Evolutionary conservation across 2,113 vertebrate species (phyloP).

Genomic region (Silurus glanis): DNA sequence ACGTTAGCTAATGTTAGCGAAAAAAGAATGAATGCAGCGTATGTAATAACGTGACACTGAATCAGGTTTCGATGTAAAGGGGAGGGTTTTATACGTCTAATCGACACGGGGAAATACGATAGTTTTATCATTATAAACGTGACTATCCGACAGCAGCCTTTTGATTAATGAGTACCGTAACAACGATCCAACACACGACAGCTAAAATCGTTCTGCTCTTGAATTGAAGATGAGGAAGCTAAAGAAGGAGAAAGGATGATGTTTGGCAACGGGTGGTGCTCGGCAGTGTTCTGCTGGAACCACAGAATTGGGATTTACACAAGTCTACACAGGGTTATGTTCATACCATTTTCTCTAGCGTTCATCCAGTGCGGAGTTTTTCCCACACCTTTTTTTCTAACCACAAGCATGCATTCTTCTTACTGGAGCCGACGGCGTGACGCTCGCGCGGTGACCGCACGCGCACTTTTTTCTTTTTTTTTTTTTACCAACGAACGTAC

Average conservation of each 20-base stretch:
- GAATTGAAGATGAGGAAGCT: neutral
- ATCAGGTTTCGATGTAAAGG: neutral
- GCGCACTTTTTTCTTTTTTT: neutral
- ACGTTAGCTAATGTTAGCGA: too few relatives aligned
- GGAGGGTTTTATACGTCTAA: neutral
- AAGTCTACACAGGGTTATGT: neutral
- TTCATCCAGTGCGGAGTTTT: neutral
- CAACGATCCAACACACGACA: neutral
- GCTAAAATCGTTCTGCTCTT: neutral
- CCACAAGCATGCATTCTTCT: neutral
- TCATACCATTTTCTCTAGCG: neutral
- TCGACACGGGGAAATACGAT: neutral
- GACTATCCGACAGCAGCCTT: slow-evolving; percentile 12
- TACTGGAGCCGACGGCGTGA: neutral
- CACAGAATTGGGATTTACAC: neutral
- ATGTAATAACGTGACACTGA: neutral
- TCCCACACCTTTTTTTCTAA: neutral
- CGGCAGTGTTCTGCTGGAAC: slow-evolving; percentile 58
- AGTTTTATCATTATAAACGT: neutral
- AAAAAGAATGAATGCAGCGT: neutral
- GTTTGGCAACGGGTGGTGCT: slow-evolving; percentile 65
- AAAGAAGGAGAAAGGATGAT: slow-evolving; percentile 24
- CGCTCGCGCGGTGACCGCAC: neutral
- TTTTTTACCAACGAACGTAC: neutral
- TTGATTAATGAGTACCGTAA: slow-evolving; percentile 13